Percentiles rank a stretch among this genome's conserved stretches.
Evolutionary conservation across 2,797 vertebrate species (phyloP).

Genomic region (Pterois miles): DNA sequence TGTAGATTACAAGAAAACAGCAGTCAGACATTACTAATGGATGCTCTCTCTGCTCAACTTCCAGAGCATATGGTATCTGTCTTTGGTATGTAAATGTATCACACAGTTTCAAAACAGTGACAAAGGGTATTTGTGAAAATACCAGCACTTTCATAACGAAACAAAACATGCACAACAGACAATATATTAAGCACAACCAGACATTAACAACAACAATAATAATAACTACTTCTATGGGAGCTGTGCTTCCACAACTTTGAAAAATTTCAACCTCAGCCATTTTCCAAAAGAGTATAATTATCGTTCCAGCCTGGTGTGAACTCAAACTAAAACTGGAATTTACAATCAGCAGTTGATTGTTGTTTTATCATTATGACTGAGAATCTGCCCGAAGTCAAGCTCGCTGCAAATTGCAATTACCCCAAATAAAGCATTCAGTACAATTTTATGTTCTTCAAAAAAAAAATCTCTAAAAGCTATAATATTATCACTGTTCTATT

Average conservation of each 20-base stretch:
- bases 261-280: background rate
- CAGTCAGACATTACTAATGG: constrained; percentile 50
- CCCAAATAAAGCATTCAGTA: constrained; percentile 31
- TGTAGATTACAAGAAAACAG: constrained; percentile 47
- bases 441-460: constrained; percentile 11
- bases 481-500: constrained; percentile 13
- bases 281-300: constrained; percentile 24
- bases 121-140: constrained; percentile 8
- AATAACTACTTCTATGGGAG: background rate
- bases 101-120: background rate
- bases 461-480: background rate
- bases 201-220: background rate
- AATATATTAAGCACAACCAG: background rate
- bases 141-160: background rate
- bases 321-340: constrained; percentile 16
- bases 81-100: constrained; percentile 40
- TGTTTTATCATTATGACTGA: constrained; percentile 23
- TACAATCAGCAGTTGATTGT: constrained; percentile 22
- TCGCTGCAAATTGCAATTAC: constrained; percentile 30
- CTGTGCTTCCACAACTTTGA: background rate
- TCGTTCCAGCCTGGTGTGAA: background rate
- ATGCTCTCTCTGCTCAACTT: constrained; percentile 44
- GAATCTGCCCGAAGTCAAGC: constrained; percentile 13
- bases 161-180: background rate
- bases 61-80: constrained; percentile 13